Percentiles rank a stretch among this genome's conserved stretches.
Evolutionary conservation across 2,888 invertebrate genomes (phyloP).

Genomic region (Melanophora roralis): DNA sequence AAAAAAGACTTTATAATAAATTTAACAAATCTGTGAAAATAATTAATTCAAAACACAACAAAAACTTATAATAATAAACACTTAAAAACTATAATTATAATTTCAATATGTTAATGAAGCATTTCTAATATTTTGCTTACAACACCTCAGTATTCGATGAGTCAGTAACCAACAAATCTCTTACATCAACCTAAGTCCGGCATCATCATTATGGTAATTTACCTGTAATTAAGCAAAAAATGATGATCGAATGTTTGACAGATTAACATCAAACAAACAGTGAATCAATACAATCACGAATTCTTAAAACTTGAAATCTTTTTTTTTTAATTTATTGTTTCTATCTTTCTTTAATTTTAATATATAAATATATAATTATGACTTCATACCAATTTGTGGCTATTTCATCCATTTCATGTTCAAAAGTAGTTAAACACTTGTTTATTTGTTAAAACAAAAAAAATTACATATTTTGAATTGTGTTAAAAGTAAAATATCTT

Average conservation of each 20-base stretch:
- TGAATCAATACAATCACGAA: background rate
- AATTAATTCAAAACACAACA: too few species aligned
- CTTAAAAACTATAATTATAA: background rate
- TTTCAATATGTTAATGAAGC: background rate
- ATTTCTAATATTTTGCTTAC: background rate
- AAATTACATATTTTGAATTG: background rate
- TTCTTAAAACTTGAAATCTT: background rate
- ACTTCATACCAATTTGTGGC: background rate
- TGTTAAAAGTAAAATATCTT: too few species aligned
- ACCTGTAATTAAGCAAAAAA: background rate
- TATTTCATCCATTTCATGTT: background rate
- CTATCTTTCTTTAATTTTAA: background rate
- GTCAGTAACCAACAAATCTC: background rate
- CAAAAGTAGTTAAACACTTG: slow-evolving; percentile 1
- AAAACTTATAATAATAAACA: too few species aligned
- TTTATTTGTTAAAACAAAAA: background rate
- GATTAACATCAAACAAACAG: background rate
- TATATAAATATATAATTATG: background rate
- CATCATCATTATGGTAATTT: slow-evolving; percentile 1
- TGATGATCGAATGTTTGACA: background rate
- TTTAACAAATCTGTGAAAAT: too few species aligned
- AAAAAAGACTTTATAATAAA: too few species aligned
- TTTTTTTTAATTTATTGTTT: background rate
- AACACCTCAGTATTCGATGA: too few species aligned
- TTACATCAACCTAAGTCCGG: background rate